Conservation (phyloP, 2,888 invertebrate genomes). For the Matsumyia berberina region DNA sequence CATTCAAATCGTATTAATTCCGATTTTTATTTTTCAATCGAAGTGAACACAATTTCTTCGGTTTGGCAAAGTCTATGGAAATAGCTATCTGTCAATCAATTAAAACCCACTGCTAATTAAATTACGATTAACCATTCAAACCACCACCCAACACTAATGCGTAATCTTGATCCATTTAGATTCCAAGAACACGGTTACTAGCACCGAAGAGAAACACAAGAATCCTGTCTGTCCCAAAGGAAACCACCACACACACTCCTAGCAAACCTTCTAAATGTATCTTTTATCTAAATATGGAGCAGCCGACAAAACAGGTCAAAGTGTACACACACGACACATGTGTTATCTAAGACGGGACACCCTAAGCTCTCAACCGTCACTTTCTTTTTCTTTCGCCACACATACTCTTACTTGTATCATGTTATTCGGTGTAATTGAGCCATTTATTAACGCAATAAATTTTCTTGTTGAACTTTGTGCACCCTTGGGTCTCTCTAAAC, state of each 20-base stretch:
- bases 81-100: constrained; percentile 36
- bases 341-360: constrained; percentile 44
- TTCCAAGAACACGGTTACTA: background rate
- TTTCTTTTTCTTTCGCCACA: constrained; percentile 35
- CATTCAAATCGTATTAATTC: constrained; percentile 25
- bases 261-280: background rate
- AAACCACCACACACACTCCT: background rate
- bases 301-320: constrained; percentile 34
- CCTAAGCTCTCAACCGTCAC: background rate
- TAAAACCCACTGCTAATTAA: constrained; percentile 31
- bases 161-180: constrained; percentile 40
- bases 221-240: background rate
- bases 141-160: background rate
- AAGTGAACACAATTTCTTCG: background rate
- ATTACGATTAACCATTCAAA: constrained; percentile 19
- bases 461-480: constrained; percentile 68
- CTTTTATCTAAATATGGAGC: constrained; percentile 6
- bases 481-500: constrained; percentile 27
- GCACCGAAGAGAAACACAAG: background rate
- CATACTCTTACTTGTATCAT: constrained; percentile 29
- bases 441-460: constrained; percentile 71
- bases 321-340: constrained; percentile 31
- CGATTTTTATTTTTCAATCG: background rate
- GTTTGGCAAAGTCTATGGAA: background rate
- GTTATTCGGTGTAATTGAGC: constrained; percentile 67